Evolutionary conservation across 2,797 vertebrate species (phyloP).

Genomic region (Dendrocincla tyrannina): DNA sequence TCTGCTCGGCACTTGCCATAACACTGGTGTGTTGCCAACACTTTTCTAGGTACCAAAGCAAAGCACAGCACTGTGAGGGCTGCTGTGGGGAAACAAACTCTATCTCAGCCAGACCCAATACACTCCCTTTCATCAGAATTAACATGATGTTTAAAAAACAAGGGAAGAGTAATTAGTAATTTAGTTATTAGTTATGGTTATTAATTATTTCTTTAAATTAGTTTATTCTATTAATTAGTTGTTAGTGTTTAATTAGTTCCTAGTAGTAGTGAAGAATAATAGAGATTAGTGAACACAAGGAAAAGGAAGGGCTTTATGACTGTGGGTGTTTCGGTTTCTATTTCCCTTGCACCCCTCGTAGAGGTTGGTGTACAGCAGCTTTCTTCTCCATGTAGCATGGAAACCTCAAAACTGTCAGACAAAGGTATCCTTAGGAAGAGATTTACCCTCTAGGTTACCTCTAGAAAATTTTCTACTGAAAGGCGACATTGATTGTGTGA

Average conservation of each 20-base stretch:
- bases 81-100: no score
- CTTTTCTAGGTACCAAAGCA: neutral
- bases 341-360: neutral
- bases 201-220: neutral
- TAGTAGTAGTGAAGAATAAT: neutral
- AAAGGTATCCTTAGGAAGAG: neutral
- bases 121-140: neutral
- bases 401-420: neutral
- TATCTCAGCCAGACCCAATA: neutral
- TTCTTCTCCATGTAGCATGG: neutral
- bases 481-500: rapidly evolving
- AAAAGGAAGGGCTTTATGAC: neutral
- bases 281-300: neutral
- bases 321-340: rapidly evolving
- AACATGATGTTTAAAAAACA: neutral
- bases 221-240: neutral
- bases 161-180: neutral
- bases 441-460: neutral
- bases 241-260: neutral
- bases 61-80: neutral
- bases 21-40: neutral
- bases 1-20: neutral
- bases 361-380: neutral
- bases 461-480: neutral
- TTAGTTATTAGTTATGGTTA: neutral